Evolutionary conservation across 2,888 invertebrate species (phyloP), one percentile per base, ranked within the genome.

Genomic region (Drosophila melanocephala): DNA sequence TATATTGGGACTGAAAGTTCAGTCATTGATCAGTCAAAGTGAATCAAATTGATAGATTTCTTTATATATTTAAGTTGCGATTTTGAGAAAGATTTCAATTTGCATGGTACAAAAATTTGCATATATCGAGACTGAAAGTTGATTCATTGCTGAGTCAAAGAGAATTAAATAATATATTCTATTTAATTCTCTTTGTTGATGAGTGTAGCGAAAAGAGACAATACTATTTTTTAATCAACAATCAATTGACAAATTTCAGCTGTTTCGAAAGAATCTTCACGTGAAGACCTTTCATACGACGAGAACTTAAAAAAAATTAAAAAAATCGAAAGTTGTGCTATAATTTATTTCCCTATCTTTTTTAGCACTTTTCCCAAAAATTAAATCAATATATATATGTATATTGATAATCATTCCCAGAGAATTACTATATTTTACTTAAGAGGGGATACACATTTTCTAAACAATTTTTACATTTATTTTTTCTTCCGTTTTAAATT

Each of bases 281-380:
- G 37, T 6, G 16, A 37, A 16, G 0, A 5, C 3, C 10, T 5
- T 42, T 42, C 10, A n/a, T 5, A n/a, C n/a, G 10, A 10, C 4
- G 2, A 42, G n/a, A 42, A 42, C 4, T n/a, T 5, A 16, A 35
- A 35, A 0, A 37, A 37, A 37, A 37, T 3, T n/a, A 1, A 4
- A 10, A n/a, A 39, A 39, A n/a, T 19, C 19, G 19, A 9, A 3
- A 39, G 1, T n/a, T n/a, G 4, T n/a, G 4, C 10, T 19, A 10
- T 2, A 10, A n/a, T n/a, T 42, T 4, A n/a, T 42, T 42, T 42
- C 0, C 3, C 10, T 4, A n/a, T n/a, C 1, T 5, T n/a, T n/a
- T n/a, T 42, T n/a, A 3, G n/a, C n/a, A n/a, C 9, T 9, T n/a
- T 4, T 39, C 9, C 9, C n/a, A n/a, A 39, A 19, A 9, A n/a